Base-by-base conservation (phyloP, 2,113 vertebrate genomes). In the Uria aalge region DNA sequence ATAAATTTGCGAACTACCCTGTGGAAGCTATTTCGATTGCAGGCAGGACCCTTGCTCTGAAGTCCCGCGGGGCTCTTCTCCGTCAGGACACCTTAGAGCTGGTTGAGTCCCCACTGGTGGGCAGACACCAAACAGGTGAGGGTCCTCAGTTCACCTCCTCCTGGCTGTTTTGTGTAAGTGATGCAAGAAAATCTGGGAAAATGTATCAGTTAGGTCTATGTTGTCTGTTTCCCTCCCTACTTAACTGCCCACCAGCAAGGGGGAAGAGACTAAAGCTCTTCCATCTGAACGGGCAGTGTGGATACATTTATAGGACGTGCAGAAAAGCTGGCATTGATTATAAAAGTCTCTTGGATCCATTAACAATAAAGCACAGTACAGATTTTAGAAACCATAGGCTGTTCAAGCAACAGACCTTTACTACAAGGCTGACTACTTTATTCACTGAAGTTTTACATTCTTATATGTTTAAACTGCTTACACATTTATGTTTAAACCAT, bases 351-450 rank as follows among this genome's bases (percentile, higher is more conserved):
- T 87, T 78, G 77, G 45, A 93, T 30, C 45, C 62, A 48, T 67
- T 68, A 90, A 47, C 34, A 79, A 9, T 47, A 94, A 91, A 95
- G 15, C 45, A 57, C 29, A 34, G 26, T 21, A 50, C 1, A 68
- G 71, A 78, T 55, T 80, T 90, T 73, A 80, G 68, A 88, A 88
- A 60, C 24, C 26, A 52, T 26, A 83, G 10, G 50, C 52, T 75
- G 40, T 59, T 92, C 43, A 57, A 92, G 17, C 29, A 93, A 34
- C 2, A 15, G 59, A 63, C 55, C 30, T 94, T 94, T 93, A 36
- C 68, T 85, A 87, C 79, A 92, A 82, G 56, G 50, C 40, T 71
- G 73, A 55, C 78, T 93, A 63, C 81, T 95, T 97, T 60, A 82
- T 90, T 96, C 84, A 85, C 95, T 87, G 52, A 87, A 66, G 40